Evolutionary conservation across 2,888 invertebrate genomes (phyloP), one percentile per base, ranked within the genome.

Genomic region (Scaptomyza parva): DNA sequence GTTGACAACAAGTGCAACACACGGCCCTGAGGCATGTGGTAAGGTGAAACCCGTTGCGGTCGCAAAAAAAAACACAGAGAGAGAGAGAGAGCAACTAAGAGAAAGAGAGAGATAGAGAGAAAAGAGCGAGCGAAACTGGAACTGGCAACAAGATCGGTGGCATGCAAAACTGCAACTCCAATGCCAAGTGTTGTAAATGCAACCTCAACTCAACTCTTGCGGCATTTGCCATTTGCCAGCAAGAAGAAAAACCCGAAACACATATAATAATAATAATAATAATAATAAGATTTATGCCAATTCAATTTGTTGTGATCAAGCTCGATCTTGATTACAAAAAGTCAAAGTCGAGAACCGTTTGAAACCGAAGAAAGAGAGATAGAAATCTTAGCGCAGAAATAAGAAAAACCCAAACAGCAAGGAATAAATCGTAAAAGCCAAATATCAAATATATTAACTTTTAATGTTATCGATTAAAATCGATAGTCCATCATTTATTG

Each of bases 1-100:
- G 41, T 50, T 59, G 57, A 60, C 72, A 72, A 73, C 79, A 84
- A 84, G 81, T 81, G 81, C 81, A 83, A 61, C 77, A 78, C 77
- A 58, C 60, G 77, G 67, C 69, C 70, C 71, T 53, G 76, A 58
- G 80, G 63, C 78, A 65, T 70, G 74, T 60, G 68, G 76, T 66
- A 64, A 76, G 68, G 35, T 61, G 64, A 75, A 76, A 75, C 61
- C 76, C 55, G 66, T 64, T 69, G 80, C 33, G 60, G 69, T 59
- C 54, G 7, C 41, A 48, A 50, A 51, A 72, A 58, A 53, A 59
- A 70, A 17, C 33, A 33, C 26, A 43, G 11, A 30, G 47, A 39
- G 22, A 39, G 12, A 40, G 24, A 45, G 28, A 51, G 26, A 57
- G 22, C n/a, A 12, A 30, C 14, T 9, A 18, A n/a, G 39, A 30